Evolutionary conservation across 30 jellyfish, hydroid and myxozoan genomes (phyloP).

Genomic region (Phacellophora camtschatica): DNA sequence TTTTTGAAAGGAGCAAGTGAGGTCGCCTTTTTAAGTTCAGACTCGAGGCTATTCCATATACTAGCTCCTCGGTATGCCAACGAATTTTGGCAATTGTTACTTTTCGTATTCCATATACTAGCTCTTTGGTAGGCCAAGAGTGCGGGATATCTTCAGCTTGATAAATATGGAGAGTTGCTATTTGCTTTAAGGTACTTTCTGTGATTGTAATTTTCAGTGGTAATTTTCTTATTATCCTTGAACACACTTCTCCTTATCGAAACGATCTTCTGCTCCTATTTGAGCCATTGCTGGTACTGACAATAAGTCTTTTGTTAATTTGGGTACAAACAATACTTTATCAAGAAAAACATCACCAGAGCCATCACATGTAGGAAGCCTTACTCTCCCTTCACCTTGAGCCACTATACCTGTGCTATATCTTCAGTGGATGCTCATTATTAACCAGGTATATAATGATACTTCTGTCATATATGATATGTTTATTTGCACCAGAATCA

Average conservation of each 20-base stretch:
- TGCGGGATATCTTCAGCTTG: too few species aligned
- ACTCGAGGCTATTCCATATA: too few species aligned
- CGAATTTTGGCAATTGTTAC: too few species aligned
- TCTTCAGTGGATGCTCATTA: conserved; percentile 19
- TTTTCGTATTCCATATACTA: too few species aligned
- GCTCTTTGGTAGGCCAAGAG: too few species aligned
- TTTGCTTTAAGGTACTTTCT: not conserved
- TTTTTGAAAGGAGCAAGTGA: too few species aligned
- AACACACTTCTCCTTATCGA: conserved; percentile 9
- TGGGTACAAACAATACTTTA: conserved; percentile 44
- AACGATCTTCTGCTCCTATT: not conserved
- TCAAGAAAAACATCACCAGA: conserved; percentile 16
- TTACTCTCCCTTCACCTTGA: conserved; percentile 51
- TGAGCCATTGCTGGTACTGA: conserved; percentile 29
- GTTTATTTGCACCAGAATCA: conserved; percentile 51
- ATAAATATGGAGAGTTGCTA: too few species aligned
- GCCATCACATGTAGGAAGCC: conserved; percentile 53
- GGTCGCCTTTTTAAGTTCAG: too few species aligned
- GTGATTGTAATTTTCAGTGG: not conserved
- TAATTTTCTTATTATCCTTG: not conserved
- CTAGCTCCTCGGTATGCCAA: too few species aligned
- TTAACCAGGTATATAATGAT: not conserved
- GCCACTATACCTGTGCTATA: conserved; percentile 12
- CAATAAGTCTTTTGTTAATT: conserved; percentile 33
- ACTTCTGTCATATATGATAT: conserved; percentile 27